Evolutionary conservation across 2,113 vertebrate genomes (phyloP).

Genomic region (Siniperca knerii): DNA sequence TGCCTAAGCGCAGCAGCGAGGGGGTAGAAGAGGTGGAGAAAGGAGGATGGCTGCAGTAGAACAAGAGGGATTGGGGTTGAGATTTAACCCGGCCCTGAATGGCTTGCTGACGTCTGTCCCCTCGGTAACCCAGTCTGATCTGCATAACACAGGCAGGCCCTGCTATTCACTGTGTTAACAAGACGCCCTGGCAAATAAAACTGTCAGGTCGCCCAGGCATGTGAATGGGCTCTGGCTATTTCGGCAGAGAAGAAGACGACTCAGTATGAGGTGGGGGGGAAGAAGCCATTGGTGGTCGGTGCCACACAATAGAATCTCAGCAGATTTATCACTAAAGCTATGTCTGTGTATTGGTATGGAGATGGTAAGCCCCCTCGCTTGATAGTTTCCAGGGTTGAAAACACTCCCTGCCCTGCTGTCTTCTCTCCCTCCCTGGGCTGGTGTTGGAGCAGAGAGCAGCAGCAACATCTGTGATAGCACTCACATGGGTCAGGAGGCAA

Average conservation of each 20-base stretch:
- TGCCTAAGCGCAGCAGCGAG: slow-evolving; percentile 36
- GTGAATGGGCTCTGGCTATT: slow-evolving; percentile 78
- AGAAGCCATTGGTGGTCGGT: slow-evolving; percentile 69
- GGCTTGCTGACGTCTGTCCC: slow-evolving; percentile 80
- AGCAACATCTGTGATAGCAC: slow-evolving; percentile 47
- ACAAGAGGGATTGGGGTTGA: slow-evolving; percentile 65
- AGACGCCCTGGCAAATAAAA: slow-evolving; percentile 86
- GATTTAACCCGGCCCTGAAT: slow-evolving; percentile 75
- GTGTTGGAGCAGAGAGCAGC: slow-evolving; percentile 65
- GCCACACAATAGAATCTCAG: slow-evolving; percentile 69
- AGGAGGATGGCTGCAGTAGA: slow-evolving; percentile 42
- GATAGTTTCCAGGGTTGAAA: slow-evolving; percentile 66
- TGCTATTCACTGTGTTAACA: slow-evolving; percentile 87
- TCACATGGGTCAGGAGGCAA: slow-evolving; percentile 46
- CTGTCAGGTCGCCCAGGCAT: slow-evolving; percentile 78
- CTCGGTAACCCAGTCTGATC: slow-evolving; percentile 87
- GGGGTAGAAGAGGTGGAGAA: slow-evolving; percentile 44
- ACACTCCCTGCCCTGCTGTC: slow-evolving; percentile 32
- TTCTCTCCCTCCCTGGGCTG: slow-evolving; percentile 5
- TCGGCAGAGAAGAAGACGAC: slow-evolving; percentile 52
- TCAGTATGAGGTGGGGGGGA: slow-evolving; percentile 54
- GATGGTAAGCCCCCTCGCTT: slow-evolving; percentile 68
- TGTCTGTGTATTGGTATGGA: slow-evolving; percentile 74
- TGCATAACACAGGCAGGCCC: slow-evolving; percentile 85
- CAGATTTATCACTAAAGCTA: slow-evolving; percentile 73